Percentiles rank a stretch among this genome's conserved stretches.
These are phyloP conservation scores for Sterna hirundo DNA, from an alignment of 2,113 vertebrate genomes.

Conservation along the genomic window DNA sequence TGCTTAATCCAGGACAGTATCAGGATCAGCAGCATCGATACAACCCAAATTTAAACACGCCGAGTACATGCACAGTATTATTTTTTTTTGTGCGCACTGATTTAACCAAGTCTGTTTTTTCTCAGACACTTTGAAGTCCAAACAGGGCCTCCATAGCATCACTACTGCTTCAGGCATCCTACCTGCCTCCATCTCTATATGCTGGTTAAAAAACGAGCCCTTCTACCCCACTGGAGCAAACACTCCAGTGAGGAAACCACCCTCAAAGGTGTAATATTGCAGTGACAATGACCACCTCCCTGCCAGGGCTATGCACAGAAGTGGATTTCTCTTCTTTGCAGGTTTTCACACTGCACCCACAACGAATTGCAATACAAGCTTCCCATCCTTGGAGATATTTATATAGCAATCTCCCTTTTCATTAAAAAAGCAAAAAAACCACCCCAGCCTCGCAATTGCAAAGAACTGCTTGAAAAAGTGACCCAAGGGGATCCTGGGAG, in stretches of 20 bases:
- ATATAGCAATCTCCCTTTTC: neutral
- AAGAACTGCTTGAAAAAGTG: neutral
- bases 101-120: neutral
- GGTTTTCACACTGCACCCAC: neutral
- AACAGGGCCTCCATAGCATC: neutral
- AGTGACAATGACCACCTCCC: neutral
- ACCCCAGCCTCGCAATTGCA: neutral
- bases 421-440: neutral
- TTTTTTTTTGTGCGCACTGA: neutral
- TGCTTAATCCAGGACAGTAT: neutral
- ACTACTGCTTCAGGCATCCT: neutral
- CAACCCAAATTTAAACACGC: constrained; percentile 10
- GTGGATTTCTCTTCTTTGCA: neutral
- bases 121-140: neutral
- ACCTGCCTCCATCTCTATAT: neutral
- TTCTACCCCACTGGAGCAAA: neutral
- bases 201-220: neutral
- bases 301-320: neutral
- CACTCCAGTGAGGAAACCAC: neutral
- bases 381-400: neutral
- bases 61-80: neutral
- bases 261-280: neutral
- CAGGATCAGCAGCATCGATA: constrained; percentile 17
- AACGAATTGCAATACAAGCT: neutral
- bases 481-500: neutral